Evolutionary conservation across 1,140 invertebrate species (phyloP).

Genomic region (Pachypeltis micranthus): DNA sequence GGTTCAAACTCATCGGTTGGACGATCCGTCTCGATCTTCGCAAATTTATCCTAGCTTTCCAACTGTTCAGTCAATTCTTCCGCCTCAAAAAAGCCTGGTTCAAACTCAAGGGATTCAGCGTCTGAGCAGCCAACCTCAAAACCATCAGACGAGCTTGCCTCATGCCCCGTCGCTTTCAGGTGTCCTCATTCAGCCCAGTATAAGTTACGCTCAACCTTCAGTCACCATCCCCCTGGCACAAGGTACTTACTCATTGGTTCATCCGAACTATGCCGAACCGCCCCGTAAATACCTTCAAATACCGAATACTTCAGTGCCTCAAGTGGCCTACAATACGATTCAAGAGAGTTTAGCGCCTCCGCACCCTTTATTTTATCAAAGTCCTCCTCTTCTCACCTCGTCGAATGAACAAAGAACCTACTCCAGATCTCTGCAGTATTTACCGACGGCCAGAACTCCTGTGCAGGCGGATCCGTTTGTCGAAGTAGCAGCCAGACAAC

Average conservation of each 20-base stretch:
- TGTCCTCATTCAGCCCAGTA: neutral
- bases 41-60: neutral
- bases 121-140: too few relatives aligned
- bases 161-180: neutral
- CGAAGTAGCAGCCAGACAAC: too few relatives aligned
- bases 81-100: neutral
- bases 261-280: neutral
- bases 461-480: too few relatives aligned
- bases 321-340: neutral
- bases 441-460: too few relatives aligned
- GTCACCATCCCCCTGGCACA: neutral
- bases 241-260: neutral
- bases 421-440: too few relatives aligned
- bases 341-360: neutral
- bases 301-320: neutral
- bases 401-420: too few relatives aligned
- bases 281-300: neutral
- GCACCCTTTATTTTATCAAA: neutral
- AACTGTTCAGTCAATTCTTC: neutral
- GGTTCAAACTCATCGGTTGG: constrained; percentile 5
- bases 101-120: too few relatives aligned
- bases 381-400: neutral
- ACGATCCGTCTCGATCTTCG: neutral
- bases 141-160: neutral
- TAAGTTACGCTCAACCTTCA: neutral